Percentiles rank a stretch among this genome's conserved stretches.
phyloP scores from a whole-genome alignment of 2,888 invertebrate genomes.

The Epirrita christyi region DNA sequence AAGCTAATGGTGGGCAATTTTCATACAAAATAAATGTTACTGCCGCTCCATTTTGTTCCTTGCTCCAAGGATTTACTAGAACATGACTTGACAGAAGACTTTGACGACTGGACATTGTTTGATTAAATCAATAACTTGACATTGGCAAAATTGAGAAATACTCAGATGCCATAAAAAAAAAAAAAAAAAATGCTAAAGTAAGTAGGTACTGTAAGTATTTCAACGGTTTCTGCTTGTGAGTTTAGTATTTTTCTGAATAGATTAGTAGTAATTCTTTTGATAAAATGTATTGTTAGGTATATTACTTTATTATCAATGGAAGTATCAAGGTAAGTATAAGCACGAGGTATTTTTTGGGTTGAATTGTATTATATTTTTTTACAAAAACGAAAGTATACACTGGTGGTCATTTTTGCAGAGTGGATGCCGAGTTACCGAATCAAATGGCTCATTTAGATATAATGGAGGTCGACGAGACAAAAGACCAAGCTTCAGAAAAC shows the following conservation, averaged over 20 bases:
- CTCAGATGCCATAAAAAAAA: too few species aligned
- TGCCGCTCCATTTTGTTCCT: too few species aligned
- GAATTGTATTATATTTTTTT: neutral
- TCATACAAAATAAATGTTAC: too few species aligned
- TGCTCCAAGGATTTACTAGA: too few species aligned
- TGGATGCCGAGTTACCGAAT: conserved; percentile 69
- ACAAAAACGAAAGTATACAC: neutral
- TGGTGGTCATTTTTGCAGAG: conserved; percentile 48
- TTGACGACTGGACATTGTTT: too few species aligned
- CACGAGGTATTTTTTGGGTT: neutral
- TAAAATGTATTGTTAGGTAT: conserved; percentile 3
- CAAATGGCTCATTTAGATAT: conserved; percentile 79
- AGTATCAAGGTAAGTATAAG: conserved; percentile 50
- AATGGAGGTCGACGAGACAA: conserved; percentile 67
- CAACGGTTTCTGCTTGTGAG: conserved; percentile 4
- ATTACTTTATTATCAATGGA: conserved; percentile 47
- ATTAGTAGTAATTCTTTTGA: neutral
- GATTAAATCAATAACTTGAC: too few species aligned
- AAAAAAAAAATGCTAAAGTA: too few species aligned
- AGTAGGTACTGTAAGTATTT: too few species aligned
- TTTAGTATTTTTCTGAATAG: conserved; percentile 9
- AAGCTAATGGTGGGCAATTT: too few species aligned
- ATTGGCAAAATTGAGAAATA: too few species aligned
- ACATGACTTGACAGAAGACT: too few species aligned
- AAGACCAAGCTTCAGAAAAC: conserved; percentile 40